Percentiles rank a stretch among this genome's conserved stretches.
These are phyloP conservation scores for Eremobia ochroleuca DNA, from an alignment of 2,888 invertebrate species.

Conservation along the genomic window DNA sequence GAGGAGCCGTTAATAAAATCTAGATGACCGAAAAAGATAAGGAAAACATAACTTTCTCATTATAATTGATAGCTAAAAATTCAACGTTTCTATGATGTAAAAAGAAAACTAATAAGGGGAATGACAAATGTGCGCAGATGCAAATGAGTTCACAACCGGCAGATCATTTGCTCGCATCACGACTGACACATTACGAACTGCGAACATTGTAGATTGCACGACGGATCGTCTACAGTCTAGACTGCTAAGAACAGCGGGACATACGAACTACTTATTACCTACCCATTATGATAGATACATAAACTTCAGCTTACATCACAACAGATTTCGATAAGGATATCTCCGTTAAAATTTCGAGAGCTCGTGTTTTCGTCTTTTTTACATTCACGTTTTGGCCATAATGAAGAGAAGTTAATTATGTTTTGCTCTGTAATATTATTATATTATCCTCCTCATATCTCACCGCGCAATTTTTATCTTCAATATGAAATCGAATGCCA, in stretches of 20 bases:
- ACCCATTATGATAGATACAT: conserved; percentile 17
- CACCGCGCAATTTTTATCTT: conserved; percentile 42
- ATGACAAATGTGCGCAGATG: conserved; percentile 55
- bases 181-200: conserved; percentile 54
- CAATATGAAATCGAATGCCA: conserved; percentile 47
- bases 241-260: conserved; percentile 37
- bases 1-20: conserved; percentile 61
- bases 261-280: conserved; percentile 23
- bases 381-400: conserved; percentile 54
- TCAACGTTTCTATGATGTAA: conserved; percentile 38
- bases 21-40: conserved; percentile 67
- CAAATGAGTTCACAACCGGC: conserved; percentile 45
- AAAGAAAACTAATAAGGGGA: conserved; percentile 30
- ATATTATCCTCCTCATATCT: conserved; percentile 44
- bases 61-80: conserved; percentile 65
- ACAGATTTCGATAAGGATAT: conserved; percentile 36
- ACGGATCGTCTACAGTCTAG: conserved; percentile 27
- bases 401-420: conserved; percentile 52
- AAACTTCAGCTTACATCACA: conserved; percentile 24
- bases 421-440: conserved; percentile 10
- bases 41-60: conserved; percentile 61
- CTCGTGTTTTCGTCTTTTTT: conserved; percentile 43
- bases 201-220: conserved; percentile 45
- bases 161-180: conserved; percentile 58
- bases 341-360: conserved; percentile 28